A percentile compares a stretch with the other conserved stretches of the same genome.
Conservation (phyloP, 2,113 vertebrate genomes). For the Rostratula benghalensis region DNA sequence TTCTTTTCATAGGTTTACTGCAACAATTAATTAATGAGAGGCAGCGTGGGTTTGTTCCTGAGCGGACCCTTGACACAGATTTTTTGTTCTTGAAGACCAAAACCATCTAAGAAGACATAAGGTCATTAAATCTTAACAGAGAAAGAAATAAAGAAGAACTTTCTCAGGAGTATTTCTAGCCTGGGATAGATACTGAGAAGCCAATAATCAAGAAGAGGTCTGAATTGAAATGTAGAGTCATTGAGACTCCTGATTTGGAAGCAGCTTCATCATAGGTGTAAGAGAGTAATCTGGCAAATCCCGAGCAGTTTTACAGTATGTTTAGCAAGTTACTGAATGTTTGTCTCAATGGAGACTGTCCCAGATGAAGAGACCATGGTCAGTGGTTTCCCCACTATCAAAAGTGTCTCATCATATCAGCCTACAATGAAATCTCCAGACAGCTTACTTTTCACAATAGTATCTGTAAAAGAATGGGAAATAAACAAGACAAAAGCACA, state of each 20-base stretch:
- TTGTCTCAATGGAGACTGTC: background rate
- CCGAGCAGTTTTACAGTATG: background rate
- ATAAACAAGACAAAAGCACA: background rate
- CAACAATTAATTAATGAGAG: background rate
- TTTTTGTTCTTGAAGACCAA: background rate
- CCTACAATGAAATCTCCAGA: background rate
- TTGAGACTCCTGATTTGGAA: background rate
- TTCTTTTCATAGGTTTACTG: background rate
- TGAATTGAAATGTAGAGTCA: background rate
- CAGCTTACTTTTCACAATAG: background rate
- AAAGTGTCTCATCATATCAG: background rate
- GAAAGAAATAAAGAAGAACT: background rate
- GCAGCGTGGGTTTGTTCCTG: background rate
- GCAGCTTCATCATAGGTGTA: background rate
- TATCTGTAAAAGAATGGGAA: background rate
- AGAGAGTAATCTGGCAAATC: background rate
- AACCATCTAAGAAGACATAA: background rate
- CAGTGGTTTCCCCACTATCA: background rate
- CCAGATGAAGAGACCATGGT: background rate
- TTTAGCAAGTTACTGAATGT: background rate
- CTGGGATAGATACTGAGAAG: background rate
- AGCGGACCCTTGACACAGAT: background rate
- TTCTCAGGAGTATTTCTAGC: background rate
- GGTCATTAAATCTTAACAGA: background rate
- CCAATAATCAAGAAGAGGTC: background rate